phyloP scores from a whole-genome alignment of 2,113 vertebrate genomes.

The Gallinago paraguaiae region DNA sequence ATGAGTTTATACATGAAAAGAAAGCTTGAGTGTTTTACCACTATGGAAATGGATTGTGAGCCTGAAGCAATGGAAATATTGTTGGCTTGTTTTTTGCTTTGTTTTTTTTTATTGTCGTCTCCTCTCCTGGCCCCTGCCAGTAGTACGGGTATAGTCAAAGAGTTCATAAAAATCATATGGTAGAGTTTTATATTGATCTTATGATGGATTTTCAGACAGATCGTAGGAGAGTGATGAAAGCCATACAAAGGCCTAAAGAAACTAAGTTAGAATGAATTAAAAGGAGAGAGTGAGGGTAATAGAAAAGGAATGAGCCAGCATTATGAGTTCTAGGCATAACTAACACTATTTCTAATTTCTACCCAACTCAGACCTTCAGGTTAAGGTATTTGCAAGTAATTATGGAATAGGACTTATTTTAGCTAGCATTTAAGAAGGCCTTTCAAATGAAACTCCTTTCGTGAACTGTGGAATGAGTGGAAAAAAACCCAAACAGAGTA shows the following conservation, averaged over 20 bases:
- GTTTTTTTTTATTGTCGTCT: not conserved
- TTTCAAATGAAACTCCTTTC: not conserved
- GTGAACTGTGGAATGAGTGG: not conserved
- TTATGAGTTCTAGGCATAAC: not conserved
- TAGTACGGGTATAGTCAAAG: not conserved
- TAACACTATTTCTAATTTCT: not conserved
- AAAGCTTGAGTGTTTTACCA: not conserved
- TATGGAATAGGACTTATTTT: not conserved
- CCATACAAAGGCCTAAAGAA: not conserved
- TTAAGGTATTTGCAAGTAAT: not conserved
- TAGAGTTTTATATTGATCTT: not conserved
- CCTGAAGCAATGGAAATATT: not conserved
- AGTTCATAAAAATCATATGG: not conserved
- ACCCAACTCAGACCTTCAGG: not conserved
- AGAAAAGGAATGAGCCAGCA: not conserved
- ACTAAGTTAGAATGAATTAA: not conserved
- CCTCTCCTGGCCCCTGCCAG: accelerated
- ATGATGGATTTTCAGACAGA: not conserved
- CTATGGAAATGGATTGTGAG: not conserved
- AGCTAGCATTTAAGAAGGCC: not conserved
- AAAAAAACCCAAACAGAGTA: not conserved
- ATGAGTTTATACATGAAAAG: not conserved
- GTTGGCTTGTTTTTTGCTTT: not conserved
- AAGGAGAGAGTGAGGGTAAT: not conserved
- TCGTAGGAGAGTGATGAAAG: not conserved